Evolutionary conservation across 1,140 invertebrate genomes (phyloP), one percentile per base, ranked within the genome.

Genomic region (Sipha flava): DNA sequence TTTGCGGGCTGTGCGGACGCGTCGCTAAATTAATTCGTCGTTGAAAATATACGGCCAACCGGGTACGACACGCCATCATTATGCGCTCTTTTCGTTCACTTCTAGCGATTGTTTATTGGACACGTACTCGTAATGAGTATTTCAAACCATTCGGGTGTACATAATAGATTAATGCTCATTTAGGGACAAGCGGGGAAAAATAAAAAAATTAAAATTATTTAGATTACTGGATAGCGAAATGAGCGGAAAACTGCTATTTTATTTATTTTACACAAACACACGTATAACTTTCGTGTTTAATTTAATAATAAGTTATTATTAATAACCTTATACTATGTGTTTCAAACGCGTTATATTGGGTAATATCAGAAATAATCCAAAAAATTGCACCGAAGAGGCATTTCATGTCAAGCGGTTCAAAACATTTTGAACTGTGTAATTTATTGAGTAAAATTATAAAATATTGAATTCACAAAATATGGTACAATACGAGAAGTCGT

Each of bases 21-120:
- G 62, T 66, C 34, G 10, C 34, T n/a, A 66, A 66, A 66, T 66
- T 66, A 66, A 66, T 66, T 66, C 37, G 64, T 43, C 64, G 64
- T 66, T 23, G 3, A 6, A 26, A 66, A 66, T 66, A 23, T 6
- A 66, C 64, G 26, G 64, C 5, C 31, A 40, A 43, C 64, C 64
- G 64, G 43, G 12, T n/a, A n/a, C n/a, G n/a, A n/a, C 64, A 43
- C 37, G 37, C 62, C 6, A 40, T 40, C 21, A 66, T 66, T 21
- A 21, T 21, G 34, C 21, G 14, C 64, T 43, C n/a, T 66, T 43
- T 43, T 43, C 37, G 64, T 43, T 26, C 37, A 12, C 9, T 7
- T 12, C 12, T 9, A n/a, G 37, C n/a, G 21, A 66, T 66, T 43
- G 37, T 66, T 66, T 40, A 66, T 26, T 40, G 64, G 21, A 43